phyloP scores from a whole-genome alignment of 2,888 invertebrate species.

The Meganola albula region DNA sequence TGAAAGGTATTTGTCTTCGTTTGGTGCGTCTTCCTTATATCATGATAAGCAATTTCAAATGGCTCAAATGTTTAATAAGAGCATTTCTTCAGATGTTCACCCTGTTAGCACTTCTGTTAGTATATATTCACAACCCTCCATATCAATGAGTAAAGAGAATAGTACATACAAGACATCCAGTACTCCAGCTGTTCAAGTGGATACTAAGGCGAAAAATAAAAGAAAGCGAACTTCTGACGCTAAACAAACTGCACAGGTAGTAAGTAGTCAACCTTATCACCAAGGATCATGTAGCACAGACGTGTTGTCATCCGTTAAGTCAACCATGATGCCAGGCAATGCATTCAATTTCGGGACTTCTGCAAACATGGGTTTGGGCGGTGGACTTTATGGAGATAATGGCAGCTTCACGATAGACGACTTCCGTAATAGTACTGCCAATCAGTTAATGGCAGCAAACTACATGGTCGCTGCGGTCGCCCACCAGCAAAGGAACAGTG shows the following conservation, averaged over 20 bases:
- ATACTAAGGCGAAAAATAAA: slow-evolving; percentile 52
- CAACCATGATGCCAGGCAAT: slow-evolving; percentile 86
- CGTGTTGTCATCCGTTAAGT: slow-evolving; percentile 57
- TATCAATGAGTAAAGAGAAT: slow-evolving; percentile 54
- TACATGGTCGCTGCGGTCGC: slow-evolving; percentile 72
- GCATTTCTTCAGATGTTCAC: slow-evolving; percentile 55
- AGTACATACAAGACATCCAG: slow-evolving; percentile 48
- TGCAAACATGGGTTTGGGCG: slow-evolving; percentile 74
- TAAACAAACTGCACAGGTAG: slow-evolving; percentile 42
- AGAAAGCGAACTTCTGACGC: slow-evolving; percentile 54
- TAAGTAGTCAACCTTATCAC: slow-evolving; percentile 69
- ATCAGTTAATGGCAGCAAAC: slow-evolving; percentile 78
- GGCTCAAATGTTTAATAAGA: slow-evolving; percentile 78
- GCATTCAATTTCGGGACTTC: slow-evolving; percentile 90
- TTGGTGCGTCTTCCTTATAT: slow-evolving; percentile 65
- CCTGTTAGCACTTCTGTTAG: slow-evolving; percentile 47
- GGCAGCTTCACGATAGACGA: slow-evolving; percentile 82
- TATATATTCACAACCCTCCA: slow-evolving; percentile 56
- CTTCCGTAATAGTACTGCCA: slow-evolving; percentile 79
- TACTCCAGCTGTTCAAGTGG: slow-evolving; percentile 38
- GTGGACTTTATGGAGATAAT: slow-evolving; percentile 80
- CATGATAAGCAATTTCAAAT: slow-evolving; percentile 79
- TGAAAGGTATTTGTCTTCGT: slow-evolving; percentile 72
- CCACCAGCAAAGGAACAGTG: slow-evolving; percentile 58
- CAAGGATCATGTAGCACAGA: slow-evolving; percentile 79